Percentiles rank a stretch among this genome's conserved stretches.
These are phyloP conservation scores for Cerceris ruficornis DNA, from an alignment of 2,888 invertebrate species.

Conservation along the genomic window DNA sequence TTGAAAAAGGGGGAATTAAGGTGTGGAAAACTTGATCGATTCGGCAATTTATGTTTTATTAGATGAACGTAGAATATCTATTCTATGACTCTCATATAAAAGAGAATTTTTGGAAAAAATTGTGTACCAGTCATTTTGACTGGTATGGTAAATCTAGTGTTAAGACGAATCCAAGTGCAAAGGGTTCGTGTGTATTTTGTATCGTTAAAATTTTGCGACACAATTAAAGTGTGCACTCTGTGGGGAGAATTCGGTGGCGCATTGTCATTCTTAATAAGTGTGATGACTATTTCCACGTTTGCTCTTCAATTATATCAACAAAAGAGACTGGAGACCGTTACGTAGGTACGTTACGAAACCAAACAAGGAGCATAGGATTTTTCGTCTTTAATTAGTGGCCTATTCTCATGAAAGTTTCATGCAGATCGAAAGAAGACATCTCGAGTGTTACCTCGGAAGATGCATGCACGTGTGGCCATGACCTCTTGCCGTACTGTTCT, in stretches of 20 bases:
- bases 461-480: constrained; percentile 52
- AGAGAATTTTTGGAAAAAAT: too few species aligned
- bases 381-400: constrained; percentile 53
- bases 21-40: too few species aligned
- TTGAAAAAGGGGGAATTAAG: too few species aligned
- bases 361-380: constrained; percentile 4
- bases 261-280: neutral
- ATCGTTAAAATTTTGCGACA: neutral
- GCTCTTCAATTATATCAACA: constrained; percentile 36
- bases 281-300: neutral
- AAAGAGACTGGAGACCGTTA: constrained; percentile 15
- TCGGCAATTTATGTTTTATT: too few species aligned
- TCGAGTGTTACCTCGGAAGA: constrained; percentile 42
- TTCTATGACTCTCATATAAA: too few species aligned
- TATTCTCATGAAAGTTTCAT: constrained; percentile 47
- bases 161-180: neutral
- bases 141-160: too few species aligned
- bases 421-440: constrained; percentile 51
- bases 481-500: constrained; percentile 47
- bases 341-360: neutral
- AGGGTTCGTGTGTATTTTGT: neutral
- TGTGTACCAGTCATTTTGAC: too few species aligned
- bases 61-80: too few species aligned
- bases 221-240: neutral
- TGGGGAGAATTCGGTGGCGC: neutral